Conservation (phyloP, 2,888 invertebrate species). For the Apotomis turbidana region DNA sequence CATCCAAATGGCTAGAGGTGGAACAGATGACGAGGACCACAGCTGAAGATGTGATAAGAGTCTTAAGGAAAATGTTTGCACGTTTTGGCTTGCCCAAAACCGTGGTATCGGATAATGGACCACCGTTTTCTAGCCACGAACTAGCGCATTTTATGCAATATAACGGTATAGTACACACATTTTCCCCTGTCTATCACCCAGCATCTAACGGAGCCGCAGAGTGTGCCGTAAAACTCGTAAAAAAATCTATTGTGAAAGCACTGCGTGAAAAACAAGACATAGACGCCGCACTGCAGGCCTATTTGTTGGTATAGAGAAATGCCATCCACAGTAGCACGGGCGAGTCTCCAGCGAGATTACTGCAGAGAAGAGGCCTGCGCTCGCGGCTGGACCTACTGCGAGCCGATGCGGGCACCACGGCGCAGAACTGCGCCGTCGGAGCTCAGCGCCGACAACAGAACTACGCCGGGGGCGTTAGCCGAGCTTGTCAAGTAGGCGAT, state of each 20-base stretch:
- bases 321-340: background rate
- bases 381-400: background rate
- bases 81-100: background rate
- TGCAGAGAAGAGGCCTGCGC: slow-evolving; percentile 2
- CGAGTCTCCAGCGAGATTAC: background rate
- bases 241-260: background rate
- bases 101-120: background rate
- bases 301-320: background rate
- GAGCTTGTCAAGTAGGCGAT: too few relatives aligned
- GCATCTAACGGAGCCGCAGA: background rate
- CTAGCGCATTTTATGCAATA: background rate
- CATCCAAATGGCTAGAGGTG: background rate
- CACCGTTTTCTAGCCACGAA: background rate
- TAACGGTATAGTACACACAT: background rate
- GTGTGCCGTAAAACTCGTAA: background rate
- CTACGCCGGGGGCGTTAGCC: too few relatives aligned
- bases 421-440: too few relatives aligned
- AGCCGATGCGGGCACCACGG: too few relatives aligned
- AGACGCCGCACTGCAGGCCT: too few relatives aligned
- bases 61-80: background rate
- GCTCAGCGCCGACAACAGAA: too few relatives aligned
- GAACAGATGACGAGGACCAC: background rate
- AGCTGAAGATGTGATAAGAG: background rate
- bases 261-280: too few relatives aligned
- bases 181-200: background rate